Evolutionary conservation across 2,888 invertebrate species (phyloP), one percentile per base, ranked within the genome.

Genomic region (Germaria angustata): DNA sequence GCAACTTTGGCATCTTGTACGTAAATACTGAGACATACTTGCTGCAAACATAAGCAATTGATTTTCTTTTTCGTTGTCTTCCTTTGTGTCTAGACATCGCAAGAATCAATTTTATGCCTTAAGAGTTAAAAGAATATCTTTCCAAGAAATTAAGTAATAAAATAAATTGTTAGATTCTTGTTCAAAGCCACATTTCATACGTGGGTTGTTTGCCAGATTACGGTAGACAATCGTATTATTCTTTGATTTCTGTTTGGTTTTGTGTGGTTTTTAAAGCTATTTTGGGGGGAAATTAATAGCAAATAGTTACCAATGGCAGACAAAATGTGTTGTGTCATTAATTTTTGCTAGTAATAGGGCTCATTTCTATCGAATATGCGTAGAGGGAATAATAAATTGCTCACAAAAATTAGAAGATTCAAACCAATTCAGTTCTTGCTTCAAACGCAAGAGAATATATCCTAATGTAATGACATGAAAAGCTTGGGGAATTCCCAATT

Each of bases 131-230:
- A 66, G 51, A 72, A 75, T 80, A 49, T 81, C 57, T 51, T 82
- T 79, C 79, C 20, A 66, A 69, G 82, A 79, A 82, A 82, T 79
- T 76, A 82, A 76, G 44, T 81, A 55, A 80, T 68, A 80, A 80
- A 79, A 73, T 73, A 73, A 73, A 80, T 73, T 73, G 59, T 59
- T 57, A 46, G 44, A 68, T 59, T 66, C 59, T 59, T 53, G 51
- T 55, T 28, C 41, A 59, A 41, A 72, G 71, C 57, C 55, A 36
- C 59, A 59, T 61, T 34, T 8, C 20, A 36, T 66, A 80, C 79
- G 72, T 80, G 79, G 72, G 79, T 44, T 73, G 79, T 57, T 73
- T 72, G 44, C 36, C 66, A 59, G 59, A 73, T 66, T 66, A 66
- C 51, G 15, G 36, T 9, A 61, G 51, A 68, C 68, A 77, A 44